A percentile compares a stretch with the other conserved stretches of the same genome.
Evolutionary conservation across 92 coral and sea anemone species (phyloP).

Genomic region (Palythoa grandiflora): DNA sequence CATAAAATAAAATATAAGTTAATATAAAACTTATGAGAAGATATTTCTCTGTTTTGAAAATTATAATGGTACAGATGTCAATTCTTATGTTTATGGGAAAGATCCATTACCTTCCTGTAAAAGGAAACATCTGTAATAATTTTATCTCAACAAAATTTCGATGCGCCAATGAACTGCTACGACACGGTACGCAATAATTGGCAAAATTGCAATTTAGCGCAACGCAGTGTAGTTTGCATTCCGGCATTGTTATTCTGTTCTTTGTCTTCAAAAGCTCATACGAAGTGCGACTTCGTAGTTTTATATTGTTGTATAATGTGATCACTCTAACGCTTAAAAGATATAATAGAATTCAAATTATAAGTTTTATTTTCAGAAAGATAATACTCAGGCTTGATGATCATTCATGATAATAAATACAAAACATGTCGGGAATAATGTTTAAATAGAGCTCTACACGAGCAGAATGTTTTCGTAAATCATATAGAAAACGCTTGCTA

Average conservation of each 20-base stretch:
- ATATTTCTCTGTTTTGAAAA: not conserved
- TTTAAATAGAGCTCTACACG: not conserved
- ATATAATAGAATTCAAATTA: conserved; percentile 6
- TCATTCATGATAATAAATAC: conserved; percentile 16
- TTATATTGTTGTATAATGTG: not conserved
- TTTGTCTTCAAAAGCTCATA: not conserved
- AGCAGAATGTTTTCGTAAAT: not conserved
- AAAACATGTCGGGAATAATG: not conserved
- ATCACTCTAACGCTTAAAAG: not conserved
- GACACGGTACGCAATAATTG: conserved; percentile 4
- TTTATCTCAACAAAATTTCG: conserved; percentile 12
- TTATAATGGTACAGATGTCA: not conserved
- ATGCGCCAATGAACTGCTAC: not conserved
- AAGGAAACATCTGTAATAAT: conserved; percentile 25
- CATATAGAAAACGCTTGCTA: not conserved
- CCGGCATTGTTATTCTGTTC: not conserved
- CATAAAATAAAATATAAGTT: too few relatives aligned
- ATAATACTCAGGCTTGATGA: not conserved
- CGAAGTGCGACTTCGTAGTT: not conserved
- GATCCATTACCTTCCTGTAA: not conserved
- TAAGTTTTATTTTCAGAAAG: not conserved
- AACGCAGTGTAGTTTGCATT: not conserved
- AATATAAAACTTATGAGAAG: not conserved
- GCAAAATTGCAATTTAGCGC: not conserved
- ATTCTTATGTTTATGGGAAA: not conserved